Conservation (phyloP, 2,113 vertebrate genomes). For the Isurus oxyrinchus region DNA sequence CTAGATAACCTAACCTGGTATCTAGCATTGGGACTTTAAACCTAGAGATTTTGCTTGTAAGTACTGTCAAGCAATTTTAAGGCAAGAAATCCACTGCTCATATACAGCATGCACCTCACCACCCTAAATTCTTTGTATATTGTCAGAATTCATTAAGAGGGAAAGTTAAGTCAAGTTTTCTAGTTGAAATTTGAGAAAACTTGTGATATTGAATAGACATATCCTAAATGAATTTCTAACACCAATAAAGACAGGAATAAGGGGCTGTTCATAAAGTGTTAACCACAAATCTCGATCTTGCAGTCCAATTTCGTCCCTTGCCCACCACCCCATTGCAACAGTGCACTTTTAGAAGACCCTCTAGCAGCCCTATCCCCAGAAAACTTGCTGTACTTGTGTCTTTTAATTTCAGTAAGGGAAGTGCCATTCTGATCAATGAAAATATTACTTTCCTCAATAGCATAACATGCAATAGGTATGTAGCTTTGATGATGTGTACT, state of each 20-base stretch:
- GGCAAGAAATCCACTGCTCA: neutral
- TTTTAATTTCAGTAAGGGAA: neutral
- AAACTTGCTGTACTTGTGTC: neutral
- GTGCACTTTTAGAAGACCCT: neutral
- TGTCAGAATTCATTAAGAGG: neutral
- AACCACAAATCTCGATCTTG: neutral
- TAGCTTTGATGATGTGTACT: neutral
- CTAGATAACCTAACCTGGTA: neutral
- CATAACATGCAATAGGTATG: neutral
- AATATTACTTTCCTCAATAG: neutral
- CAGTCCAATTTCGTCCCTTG: too few species aligned
- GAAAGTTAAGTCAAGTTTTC: neutral
- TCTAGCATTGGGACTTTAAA: neutral
- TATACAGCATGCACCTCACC: neutral
- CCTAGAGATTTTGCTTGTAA: neutral
- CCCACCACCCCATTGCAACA: neutral
- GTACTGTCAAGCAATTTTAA: neutral
- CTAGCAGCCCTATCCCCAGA: neutral
- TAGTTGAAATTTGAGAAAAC: neutral
- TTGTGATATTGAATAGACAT: neutral
- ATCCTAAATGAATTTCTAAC: neutral
- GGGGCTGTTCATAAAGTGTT: neutral
- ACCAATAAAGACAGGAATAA: neutral
- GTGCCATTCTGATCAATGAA: neutral
- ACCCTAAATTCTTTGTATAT: neutral